Conservation (phyloP, 92 coral and sea anemone genomes). For the Bergia puertoricense region DNA sequence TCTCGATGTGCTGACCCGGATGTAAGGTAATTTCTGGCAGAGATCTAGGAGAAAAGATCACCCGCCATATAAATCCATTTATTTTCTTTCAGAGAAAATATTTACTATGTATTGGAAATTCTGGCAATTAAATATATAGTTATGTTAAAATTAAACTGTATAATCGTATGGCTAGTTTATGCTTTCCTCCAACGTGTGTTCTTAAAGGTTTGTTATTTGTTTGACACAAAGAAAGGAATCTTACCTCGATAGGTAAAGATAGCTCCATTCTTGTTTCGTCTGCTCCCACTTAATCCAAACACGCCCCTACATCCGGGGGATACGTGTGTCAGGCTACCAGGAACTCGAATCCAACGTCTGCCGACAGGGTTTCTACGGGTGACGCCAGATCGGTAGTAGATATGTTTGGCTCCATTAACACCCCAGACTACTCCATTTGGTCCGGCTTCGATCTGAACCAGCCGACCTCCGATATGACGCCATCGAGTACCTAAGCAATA, state of each 20-base stretch:
- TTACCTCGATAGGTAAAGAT: slow-evolving; percentile 29
- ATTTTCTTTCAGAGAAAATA: too few relatives aligned
- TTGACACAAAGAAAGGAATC: too few relatives aligned
- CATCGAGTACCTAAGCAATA: slow-evolving; percentile 21
- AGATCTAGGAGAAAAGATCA: too few relatives aligned
- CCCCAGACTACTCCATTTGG: slow-evolving; percentile 38
- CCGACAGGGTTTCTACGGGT: slow-evolving; percentile 35
- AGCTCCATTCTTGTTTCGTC: slow-evolving; percentile 15
- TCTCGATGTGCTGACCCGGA: too few relatives aligned
- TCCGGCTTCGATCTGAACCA: slow-evolving; percentile 40
- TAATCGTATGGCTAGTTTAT: too few relatives aligned
- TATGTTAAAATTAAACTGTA: too few relatives aligned
- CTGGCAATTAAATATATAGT: too few relatives aligned
- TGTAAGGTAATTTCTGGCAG: too few relatives aligned
- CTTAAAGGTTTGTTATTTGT: too few relatives aligned
- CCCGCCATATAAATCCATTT: too few relatives aligned
- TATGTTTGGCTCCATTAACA: neutral
- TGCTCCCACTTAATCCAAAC: slow-evolving; percentile 17
- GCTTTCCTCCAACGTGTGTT: too few relatives aligned
- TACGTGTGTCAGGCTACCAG: slow-evolving; percentile 29
- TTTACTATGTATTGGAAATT: too few relatives aligned
- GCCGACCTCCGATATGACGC: slow-evolving; percentile 31
- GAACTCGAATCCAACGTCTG: slow-evolving; percentile 32
- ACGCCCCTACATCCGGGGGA: slow-evolving; percentile 40
- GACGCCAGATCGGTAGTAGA: slow-evolving; percentile 39